Conservation (phyloP, 2,797 vertebrate genomes). For the Gymnopithys bicolor region DNA sequence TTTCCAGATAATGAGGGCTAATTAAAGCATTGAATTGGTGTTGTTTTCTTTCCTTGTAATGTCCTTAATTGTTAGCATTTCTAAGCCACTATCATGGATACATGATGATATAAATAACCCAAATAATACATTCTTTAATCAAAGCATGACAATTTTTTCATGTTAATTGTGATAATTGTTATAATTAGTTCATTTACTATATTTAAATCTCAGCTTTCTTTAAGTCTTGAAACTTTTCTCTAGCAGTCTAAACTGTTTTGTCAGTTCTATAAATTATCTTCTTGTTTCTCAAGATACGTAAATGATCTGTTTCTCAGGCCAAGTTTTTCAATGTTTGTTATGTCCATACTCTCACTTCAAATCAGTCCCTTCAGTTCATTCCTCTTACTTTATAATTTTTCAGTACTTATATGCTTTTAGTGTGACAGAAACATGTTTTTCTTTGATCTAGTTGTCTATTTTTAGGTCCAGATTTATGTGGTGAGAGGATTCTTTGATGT, state of each 20-base stretch:
- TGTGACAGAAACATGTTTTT: not conserved
- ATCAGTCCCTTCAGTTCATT: not conserved
- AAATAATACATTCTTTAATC: not conserved
- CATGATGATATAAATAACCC: not conserved
- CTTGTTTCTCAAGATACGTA: not conserved
- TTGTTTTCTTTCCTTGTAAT: not conserved
- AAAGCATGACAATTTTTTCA: not conserved
- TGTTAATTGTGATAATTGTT: not conserved
- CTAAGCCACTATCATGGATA: not conserved
- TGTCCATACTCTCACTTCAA: not conserved
- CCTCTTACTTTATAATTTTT: not conserved
- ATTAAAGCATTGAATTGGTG: not conserved
- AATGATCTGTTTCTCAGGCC: fast-evolving
- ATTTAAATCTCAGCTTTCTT: not conserved
- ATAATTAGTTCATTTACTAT: not conserved
- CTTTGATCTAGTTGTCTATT: slow-evolving; percentile 7
- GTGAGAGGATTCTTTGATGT: slow-evolving; percentile 17
- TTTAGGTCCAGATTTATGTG: not conserved
- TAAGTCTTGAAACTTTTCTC: not conserved
- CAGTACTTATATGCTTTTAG: not conserved
- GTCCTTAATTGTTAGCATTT: not conserved
- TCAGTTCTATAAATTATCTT: not conserved
- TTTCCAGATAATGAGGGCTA: not conserved
- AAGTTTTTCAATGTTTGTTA: not conserved
- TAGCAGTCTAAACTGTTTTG: not conserved